Conservation (phyloP, 2,888 invertebrate genomes). For the Theodoxus fluviatilis region DNA sequence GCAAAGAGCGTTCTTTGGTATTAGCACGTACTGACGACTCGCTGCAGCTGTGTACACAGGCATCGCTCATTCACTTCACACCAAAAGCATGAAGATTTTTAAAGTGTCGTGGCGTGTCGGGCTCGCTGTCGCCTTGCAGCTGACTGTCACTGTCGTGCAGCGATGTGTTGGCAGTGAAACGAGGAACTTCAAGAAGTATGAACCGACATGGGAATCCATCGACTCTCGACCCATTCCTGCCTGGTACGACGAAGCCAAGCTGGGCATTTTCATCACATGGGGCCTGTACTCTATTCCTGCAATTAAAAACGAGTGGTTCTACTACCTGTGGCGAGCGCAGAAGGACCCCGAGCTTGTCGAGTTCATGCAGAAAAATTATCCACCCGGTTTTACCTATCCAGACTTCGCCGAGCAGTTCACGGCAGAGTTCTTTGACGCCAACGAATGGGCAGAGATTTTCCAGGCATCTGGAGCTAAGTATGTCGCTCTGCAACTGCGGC, state of each 20-base stretch:
- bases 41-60: no score
- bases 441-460: conserved; percentile 33
- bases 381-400: conserved; percentile 36
- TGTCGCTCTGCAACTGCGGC: conserved; percentile 13
- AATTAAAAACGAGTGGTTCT: conserved; percentile 82
- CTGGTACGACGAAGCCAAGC: conserved; percentile 68
- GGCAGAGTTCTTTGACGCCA: conserved; percentile 33
- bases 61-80: no score
- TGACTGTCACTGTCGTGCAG: not conserved
- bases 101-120: no score
- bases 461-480: conserved; percentile 35
- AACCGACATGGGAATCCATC: conserved; percentile 83
- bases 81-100: no score
- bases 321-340: conserved; percentile 68
- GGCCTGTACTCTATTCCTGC: conserved; percentile 66
- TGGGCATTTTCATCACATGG: conserved; percentile 69
- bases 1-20: no score
- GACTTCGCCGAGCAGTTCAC: conserved; percentile 34
- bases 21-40: no score
- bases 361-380: conserved; percentile 36
- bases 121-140: no score
- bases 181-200: conserved; percentile 27
- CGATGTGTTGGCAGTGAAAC: not conserved
- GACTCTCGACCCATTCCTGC: conserved; percentile 77
- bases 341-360: conserved; percentile 33